Percentiles rank a stretch among this genome's conserved stretches.
Evolutionary conservation across 2,113 vertebrate species (phyloP).

Genomic region (Hoplias malabaricus): DNA sequence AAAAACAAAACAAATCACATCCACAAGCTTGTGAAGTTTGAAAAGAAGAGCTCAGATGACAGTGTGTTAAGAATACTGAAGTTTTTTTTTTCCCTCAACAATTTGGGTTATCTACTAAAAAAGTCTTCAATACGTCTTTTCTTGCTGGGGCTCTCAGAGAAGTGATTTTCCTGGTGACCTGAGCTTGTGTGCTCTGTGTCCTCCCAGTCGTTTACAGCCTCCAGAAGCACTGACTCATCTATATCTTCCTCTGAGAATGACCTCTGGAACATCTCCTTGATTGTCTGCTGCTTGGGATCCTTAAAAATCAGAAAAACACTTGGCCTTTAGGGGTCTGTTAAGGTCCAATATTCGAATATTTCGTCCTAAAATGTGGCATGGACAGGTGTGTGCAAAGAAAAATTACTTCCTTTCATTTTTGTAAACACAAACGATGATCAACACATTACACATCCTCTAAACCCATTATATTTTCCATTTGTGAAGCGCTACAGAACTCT

Average conservation of each 20-base stretch:
- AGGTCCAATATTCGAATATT: not conserved
- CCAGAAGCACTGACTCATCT: slow-evolving; percentile 73
- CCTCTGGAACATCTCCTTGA: slow-evolving; percentile 85
- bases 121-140: slow-evolving; percentile 64
- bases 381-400: no score
- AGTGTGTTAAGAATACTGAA: not conserved
- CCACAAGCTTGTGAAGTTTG: not conserved
- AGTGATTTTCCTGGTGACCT: not conserved
- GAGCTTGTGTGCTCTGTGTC: slow-evolving; percentile 51
- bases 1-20: no score
- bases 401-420: no score
- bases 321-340: not conserved
- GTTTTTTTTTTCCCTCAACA: not conserved
- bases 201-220: slow-evolving; percentile 74
- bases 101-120: slow-evolving; percentile 49
- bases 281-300: slow-evolving; percentile 80
- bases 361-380: not conserved
- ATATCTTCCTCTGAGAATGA: slow-evolving; percentile 72
- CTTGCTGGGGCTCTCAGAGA: slow-evolving; percentile 62
- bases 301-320: slow-evolving; percentile 24
- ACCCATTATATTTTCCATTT: not conserved
- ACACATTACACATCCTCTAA: no score
- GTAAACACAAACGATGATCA: no score
- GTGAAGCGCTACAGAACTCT: not conserved
- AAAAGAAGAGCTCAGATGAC: not conserved